Percentiles rank a stretch among this genome's conserved stretches.
Evolutionary conservation across 2,888 invertebrate species (phyloP).

Genomic region (Drosophila silvestris): DNA sequence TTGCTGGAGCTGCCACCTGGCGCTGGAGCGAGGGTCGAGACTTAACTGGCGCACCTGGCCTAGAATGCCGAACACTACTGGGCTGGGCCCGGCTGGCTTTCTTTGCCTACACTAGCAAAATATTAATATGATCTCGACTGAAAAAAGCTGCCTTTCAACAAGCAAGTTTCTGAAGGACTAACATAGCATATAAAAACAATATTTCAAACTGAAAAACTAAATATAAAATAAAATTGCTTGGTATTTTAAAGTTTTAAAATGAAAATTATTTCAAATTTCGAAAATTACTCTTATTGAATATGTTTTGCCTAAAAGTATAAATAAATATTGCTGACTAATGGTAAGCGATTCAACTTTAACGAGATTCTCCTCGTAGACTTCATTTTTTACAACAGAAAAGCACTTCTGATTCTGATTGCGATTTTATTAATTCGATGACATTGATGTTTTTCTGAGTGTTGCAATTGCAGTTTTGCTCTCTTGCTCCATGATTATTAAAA

Average conservation of each 20-base stretch:
- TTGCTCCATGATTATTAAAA: slow-evolving; percentile 60
- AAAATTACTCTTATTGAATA: neutral
- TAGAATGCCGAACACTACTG: slow-evolving; percentile 22
- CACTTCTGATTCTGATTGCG: neutral
- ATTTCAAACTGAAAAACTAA: neutral
- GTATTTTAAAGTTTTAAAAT: neutral
- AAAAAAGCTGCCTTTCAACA: neutral
- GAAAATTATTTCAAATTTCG: neutral
- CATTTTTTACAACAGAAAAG: neutral
- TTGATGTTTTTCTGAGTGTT: slow-evolving; percentile 3
- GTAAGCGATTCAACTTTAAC: neutral
- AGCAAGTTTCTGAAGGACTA: neutral
- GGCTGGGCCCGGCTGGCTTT: neutral
- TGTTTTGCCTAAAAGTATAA: neutral
- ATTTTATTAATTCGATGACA: neutral
- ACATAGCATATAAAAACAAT: neutral
- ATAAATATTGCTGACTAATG: neutral
- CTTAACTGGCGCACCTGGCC: slow-evolving; percentile 10
- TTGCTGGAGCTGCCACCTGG: neutral
- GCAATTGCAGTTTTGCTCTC: slow-evolving; percentile 11
- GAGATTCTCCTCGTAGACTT: neutral
- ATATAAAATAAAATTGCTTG: neutral
- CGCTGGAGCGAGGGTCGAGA: neutral
- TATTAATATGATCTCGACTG: neutral
- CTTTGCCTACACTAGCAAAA: slow-evolving; percentile 6